Percentiles rank a stretch among this genome's conserved stretches.
phyloP scores from a whole-genome alignment of 2,888 invertebrate genomes.

The Prosopocoilus inquinatus region DNA sequence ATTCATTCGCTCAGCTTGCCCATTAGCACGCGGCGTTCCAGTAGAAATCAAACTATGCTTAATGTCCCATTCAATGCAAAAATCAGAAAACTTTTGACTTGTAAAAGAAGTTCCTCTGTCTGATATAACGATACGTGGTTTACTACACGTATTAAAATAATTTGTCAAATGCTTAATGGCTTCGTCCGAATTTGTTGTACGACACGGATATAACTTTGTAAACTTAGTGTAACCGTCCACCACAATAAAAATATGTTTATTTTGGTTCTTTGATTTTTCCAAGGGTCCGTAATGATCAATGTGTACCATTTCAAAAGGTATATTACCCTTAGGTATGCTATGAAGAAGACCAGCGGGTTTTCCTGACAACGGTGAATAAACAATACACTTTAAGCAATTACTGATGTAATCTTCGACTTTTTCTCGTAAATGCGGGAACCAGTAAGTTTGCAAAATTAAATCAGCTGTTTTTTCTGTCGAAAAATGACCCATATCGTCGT shows the following conservation, averaged over 20 bases:
- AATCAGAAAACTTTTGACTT: constrained; percentile 28
- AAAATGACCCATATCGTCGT: constrained; percentile 36
- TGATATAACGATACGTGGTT: constrained; percentile 26
- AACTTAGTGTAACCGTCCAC: constrained; percentile 36
- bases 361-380: constrained; percentile 25
- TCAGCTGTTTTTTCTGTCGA: constrained; percentile 35
- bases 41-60: constrained; percentile 31
- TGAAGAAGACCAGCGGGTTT: constrained; percentile 34
- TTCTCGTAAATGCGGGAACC: constrained; percentile 36
- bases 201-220: constrained; percentile 26
- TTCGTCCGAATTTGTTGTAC: constrained; percentile 22
- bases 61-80: constrained; percentile 23
- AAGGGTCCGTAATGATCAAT: constrained; percentile 36
- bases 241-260: constrained; percentile 31
- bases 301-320: constrained; percentile 32
- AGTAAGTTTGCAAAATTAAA: constrained; percentile 32
- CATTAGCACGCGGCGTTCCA: constrained; percentile 35
- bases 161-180: constrained; percentile 22
- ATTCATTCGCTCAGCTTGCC: constrained; percentile 35
- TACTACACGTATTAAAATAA: constrained; percentile 29
- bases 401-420: constrained; percentile 30
- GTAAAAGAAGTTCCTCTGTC: constrained; percentile 36
- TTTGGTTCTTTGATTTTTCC: constrained; percentile 21
- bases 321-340: constrained; percentile 30
- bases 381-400: constrained; percentile 37